These are phyloP conservation scores for Calvadosia cruxmelitensis DNA, from an alignment of 30 jellyfish, hydroid and myxozoan genomes.

Conservation along the genomic window DNA sequence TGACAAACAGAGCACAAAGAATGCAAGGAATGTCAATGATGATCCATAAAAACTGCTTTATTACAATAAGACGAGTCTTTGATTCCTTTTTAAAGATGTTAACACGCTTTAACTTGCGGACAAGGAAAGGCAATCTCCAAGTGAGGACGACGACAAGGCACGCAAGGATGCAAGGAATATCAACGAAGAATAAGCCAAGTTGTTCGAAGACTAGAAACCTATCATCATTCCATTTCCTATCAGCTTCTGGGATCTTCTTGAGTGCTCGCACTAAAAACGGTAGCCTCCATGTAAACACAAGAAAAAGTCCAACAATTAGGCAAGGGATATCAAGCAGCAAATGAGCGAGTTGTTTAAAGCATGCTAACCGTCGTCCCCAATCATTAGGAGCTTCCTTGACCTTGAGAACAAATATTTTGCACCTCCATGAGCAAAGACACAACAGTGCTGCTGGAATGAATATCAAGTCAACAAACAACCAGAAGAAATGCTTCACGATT, in stretches of 20 bases:
- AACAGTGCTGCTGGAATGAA: slow-evolving; percentile 64
- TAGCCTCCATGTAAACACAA: slow-evolving; percentile 60
- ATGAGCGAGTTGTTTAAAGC: slow-evolving; percentile 48
- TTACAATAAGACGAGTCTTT: slow-evolving; percentile 16
- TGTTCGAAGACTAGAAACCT: slow-evolving; percentile 44
- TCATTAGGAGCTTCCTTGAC: slow-evolving; percentile 27
- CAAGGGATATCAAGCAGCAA: slow-evolving; percentile 66
- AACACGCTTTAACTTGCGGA: slow-evolving; percentile 9
- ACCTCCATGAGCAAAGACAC: slow-evolving; percentile 77
- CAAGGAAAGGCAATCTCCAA: slow-evolving; percentile 62
- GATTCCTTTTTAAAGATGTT: slow-evolving; percentile 8
- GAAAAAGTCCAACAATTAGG: slow-evolving; percentile 16
- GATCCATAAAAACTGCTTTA: slow-evolving; percentile 32
- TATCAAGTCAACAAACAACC: slow-evolving; percentile 35
- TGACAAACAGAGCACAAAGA: slow-evolving; percentile 20
- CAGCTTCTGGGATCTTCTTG: background rate
- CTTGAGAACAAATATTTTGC: slow-evolving; percentile 32
- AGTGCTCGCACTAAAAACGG: slow-evolving; percentile 37
- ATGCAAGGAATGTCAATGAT: slow-evolving; percentile 74
- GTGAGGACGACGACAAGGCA: slow-evolving; percentile 15
- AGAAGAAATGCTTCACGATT: slow-evolving; percentile 48
- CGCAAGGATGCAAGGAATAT: slow-evolving; percentile 64
- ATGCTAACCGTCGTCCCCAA: slow-evolving; percentile 55
- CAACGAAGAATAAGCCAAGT: slow-evolving; percentile 28
- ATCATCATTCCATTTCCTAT: slow-evolving; percentile 19